Base-by-base conservation (phyloP, 1,140 invertebrate species). In the Polypedilum vanderplanki region DNA sequence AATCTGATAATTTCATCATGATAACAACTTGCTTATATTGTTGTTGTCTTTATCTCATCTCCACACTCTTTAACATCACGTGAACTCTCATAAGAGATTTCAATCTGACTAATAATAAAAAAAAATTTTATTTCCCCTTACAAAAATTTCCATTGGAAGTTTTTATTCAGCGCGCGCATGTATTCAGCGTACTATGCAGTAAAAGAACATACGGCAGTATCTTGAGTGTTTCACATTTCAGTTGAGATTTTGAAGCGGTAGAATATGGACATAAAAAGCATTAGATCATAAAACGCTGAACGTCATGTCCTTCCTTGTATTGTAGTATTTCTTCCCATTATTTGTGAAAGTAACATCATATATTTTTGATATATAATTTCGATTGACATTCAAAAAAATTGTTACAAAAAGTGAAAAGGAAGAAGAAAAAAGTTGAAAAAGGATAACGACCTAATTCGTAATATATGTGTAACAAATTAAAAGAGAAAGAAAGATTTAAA, bases 21-120 rank as follows among this genome's bases (percentile, higher is more conserved):
- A 70, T 70, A 20, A 70, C 65, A 70, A 17, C n/a, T 70, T 70
- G 65, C 17, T 57, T 57, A 57, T 12, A 15, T 57, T 57, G 46
- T 57, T 57, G 12, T 57, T 57, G 9, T 57, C n/a, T 57, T 46
- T 46, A 8, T 46, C 15, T 46, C 41, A 8, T 46, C 9, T 46
- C 9, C 15, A 46, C 41, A 46, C 9, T 46, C 9, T 46, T 57
- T n/a, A 12, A 57, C 46, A 57, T 57, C 46, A 57, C 46, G 46
- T 57, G 46, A 57, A 57, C 24, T 33, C 24, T 33, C 24, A 33
- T 33, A 33, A 33, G 24, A 33, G 24, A 33, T 33, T 33, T 33
- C 24, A 33, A 33, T 33, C 24, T 33, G 24, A 33, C 24, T 33
- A 33, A 33, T 33, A 5, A 33, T 33, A 33, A 57, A 4, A 12